Base-by-base conservation (phyloP, 2,888 invertebrate genomes). In the Atherix ibis region DNA sequence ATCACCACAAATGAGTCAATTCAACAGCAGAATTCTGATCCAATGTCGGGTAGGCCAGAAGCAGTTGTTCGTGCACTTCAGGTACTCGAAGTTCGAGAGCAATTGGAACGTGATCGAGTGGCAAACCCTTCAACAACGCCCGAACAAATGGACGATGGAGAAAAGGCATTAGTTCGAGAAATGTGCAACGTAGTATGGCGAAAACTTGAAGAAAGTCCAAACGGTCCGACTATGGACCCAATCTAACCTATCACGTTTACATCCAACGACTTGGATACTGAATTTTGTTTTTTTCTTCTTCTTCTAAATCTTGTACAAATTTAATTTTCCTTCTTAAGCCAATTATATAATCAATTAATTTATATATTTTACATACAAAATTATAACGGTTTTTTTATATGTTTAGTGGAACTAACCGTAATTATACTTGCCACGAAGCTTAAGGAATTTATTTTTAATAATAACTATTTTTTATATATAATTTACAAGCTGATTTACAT, bases 141-240 rank as follows among this genome's bases (percentile, higher is more conserved):
- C 10, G 60, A 73, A 42, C 79, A 73, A 54, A 71, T 74, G 68
- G 79, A 84, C 50, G 80, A 88, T 47, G 84, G 85, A 12, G 91
- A 91, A 57, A 89, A 88, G 55, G 91, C 91, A 4, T 68, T 92
- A 35, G 85, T 92, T 31, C 70, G 89, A 48, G 91, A 92, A 65
- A 91, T 92, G 91, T 92, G 91, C 63, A 91, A 92, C 63, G 88
- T 88, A 32, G 88, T 88, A 27, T 88, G 87, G 87, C 73, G 87
- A 42, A 88, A 88, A 60, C 61, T 88, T 35, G 88, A 88, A 59
- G 84, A 85, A 48, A 80, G 73, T 28, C 80, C 83, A n/a, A 73
- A 76, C 29, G 64, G 62, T 58, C 53, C 61, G 8, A 44, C 46
- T 24, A 40, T 56, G 31, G 56, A 56, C 36, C 52, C 53, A 35